These are phyloP conservation scores for Hypsibius dujardini DNA, from an alignment of 1,140 invertebrate genomes.

Conservation along the genomic window DNA sequence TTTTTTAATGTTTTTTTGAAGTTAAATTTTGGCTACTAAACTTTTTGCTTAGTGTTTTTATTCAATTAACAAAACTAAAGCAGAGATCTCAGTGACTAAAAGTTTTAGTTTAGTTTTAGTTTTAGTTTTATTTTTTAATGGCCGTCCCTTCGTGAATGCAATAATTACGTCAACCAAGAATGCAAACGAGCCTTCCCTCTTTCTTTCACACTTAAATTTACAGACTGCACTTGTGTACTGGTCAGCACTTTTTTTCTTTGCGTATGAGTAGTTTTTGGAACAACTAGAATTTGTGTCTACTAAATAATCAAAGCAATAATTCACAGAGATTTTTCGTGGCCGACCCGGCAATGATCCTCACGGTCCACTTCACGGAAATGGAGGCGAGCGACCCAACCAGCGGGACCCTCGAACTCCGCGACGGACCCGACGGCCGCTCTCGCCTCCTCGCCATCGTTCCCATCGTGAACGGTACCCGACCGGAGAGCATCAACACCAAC, in stretches of 20 bases:
- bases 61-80: no score
- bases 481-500: constrained; percentile 61
- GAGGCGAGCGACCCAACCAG: constrained; percentile 52
- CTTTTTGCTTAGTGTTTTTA: no score
- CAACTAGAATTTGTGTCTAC: no score
- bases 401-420: constrained; percentile 52
- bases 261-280: constrained; percentile 21
- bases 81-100: no score
- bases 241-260: constrained; percentile 20
- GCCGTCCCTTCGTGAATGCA: no score
- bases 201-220: constrained; percentile 19
- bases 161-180: constrained; percentile 22
- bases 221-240: constrained; percentile 14
- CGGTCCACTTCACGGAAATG: constrained; percentile 60
- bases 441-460: constrained; percentile 41
- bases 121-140: no score
- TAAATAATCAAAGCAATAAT: no score
- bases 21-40: no score
- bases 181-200: constrained; percentile 20
- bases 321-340: constrained; percentile 47
- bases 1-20: no score
- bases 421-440: constrained; percentile 50
- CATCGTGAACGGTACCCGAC: constrained; percentile 50
- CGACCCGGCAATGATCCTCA: constrained; percentile 52
- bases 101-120: no score